Conservation (phyloP, 2,113 vertebrate species). For the Eulacestoma nigropectus region DNA sequence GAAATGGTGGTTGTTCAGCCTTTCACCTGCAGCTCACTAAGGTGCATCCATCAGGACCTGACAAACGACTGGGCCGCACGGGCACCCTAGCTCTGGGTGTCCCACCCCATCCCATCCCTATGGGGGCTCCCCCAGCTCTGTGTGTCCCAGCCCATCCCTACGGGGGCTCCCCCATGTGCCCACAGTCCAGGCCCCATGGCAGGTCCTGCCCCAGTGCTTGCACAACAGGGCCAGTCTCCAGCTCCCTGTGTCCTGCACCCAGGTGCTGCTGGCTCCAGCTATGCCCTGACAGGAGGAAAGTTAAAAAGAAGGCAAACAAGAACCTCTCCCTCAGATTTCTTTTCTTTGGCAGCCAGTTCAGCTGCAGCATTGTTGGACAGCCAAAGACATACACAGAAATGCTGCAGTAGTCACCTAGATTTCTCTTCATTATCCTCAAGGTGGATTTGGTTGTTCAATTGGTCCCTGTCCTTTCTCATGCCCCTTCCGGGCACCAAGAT, state of each 20-base stretch:
- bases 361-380: background rate
- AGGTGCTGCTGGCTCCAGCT: background rate
- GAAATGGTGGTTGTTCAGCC: background rate
- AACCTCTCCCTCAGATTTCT: background rate
- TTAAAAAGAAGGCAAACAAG: background rate
- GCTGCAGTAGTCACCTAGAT: background rate
- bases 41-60: background rate
- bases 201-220: background rate
- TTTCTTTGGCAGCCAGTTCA: background rate
- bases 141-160: too few species aligned
- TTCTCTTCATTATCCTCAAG: background rate
- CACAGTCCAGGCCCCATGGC: rapidly evolving
- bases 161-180: rapidly evolving
- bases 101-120: too few species aligned
- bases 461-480: background rate
- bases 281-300: background rate
- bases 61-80: rapidly evolving
- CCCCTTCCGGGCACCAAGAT: background rate
- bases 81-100: background rate
- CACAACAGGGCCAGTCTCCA: rapidly evolving
- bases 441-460: background rate
- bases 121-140: too few species aligned
- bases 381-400: background rate
- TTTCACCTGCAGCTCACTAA: background rate
- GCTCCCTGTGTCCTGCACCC: background rate